Evolutionary conservation across 2,888 invertebrate genomes (phyloP).

Genomic region (Petrophora chlorosata): DNA sequence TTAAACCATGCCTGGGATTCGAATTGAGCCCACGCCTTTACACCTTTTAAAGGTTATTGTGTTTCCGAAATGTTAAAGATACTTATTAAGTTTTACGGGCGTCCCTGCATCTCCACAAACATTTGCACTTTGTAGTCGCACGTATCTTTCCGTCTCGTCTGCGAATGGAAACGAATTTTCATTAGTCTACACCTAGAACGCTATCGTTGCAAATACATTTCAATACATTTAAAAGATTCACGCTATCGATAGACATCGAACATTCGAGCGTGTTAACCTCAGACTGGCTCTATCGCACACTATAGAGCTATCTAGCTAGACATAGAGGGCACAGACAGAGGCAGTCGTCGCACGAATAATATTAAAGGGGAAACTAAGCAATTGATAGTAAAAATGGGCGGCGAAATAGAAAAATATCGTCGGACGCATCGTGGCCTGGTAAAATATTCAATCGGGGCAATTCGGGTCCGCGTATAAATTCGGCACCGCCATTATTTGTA

Average conservation of each 20-base stretch:
- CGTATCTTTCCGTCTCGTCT: not conserved
- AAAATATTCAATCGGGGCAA: conserved; percentile 83
- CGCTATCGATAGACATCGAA: conserved; percentile 26
- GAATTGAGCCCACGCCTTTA: conserved; percentile 76
- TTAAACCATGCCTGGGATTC: conserved; percentile 71
- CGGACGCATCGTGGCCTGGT: conserved; percentile 79
- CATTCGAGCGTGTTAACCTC: conserved; percentile 33
- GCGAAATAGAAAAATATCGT: conserved; percentile 82
- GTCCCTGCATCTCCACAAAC: conserved; percentile 30
- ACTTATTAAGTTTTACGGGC: conserved; percentile 35
- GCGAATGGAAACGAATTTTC: conserved; percentile 5
- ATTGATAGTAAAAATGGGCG: conserved; percentile 81
- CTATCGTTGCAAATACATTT: not conserved
- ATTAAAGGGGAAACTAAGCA: conserved; percentile 81
- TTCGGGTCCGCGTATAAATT: conserved; percentile 82
- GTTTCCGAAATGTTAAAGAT: conserved; percentile 72
- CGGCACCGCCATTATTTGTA: conserved; percentile 79
- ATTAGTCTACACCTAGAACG: not conserved
- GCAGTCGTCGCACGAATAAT: conserved; percentile 66
- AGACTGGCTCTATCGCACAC: conserved; percentile 17
- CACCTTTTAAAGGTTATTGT: conserved; percentile 83
- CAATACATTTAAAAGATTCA: not conserved
- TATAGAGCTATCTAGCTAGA: conserved; percentile 35
- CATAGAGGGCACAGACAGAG: conserved; percentile 20
- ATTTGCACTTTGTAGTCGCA: conserved; percentile 42